Evolutionary conservation across 2,888 invertebrate genomes (phyloP).

Genomic region (Drosophila testacea): DNA sequence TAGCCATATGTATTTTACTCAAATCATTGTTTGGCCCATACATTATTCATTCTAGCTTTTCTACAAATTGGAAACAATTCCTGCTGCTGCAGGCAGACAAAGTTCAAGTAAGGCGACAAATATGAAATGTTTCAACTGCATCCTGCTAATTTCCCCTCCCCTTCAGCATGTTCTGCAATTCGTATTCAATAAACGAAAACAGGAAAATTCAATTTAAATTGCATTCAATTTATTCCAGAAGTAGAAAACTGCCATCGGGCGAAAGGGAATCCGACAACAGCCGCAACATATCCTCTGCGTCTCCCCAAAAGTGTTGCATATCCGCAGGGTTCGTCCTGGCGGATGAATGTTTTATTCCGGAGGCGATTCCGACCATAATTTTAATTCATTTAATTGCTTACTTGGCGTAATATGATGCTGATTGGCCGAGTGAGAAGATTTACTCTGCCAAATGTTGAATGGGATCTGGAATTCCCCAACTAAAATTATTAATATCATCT

Average conservation of each 20-base stretch:
- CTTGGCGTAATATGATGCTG: slow-evolving; percentile 13
- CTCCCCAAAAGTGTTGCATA: slow-evolving; percentile 26
- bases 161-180: slow-evolving; percentile 1
- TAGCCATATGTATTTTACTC: neutral
- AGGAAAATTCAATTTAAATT: slow-evolving; percentile 51
- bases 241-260: slow-evolving; percentile 18
- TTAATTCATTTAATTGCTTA: slow-evolving; percentile 26
- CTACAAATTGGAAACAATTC: slow-evolving; percentile 20
- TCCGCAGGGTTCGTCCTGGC: slow-evolving; percentile 19
- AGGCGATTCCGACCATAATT: slow-evolving; percentile 1
- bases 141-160: neutral
- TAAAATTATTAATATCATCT: neutral
- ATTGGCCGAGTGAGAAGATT: slow-evolving; percentile 33
- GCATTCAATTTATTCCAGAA: slow-evolving; percentile 39
- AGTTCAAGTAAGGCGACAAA: slow-evolving; percentile 23
- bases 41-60: slow-evolving; percentile 19
- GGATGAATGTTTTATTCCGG: slow-evolving; percentile 15
- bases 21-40: neutral
- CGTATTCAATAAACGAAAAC: slow-evolving; percentile 46
- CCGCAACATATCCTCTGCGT: slow-evolving; percentile 12
- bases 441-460: neutral
- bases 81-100: slow-evolving; percentile 11
- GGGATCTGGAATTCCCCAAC: neutral
- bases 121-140: slow-evolving; percentile 20
- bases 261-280: slow-evolving; percentile 7